Evolutionary conservation across 1,140 invertebrate genomes (phyloP).

Genomic region (Anoplophora glabripennis): DNA sequence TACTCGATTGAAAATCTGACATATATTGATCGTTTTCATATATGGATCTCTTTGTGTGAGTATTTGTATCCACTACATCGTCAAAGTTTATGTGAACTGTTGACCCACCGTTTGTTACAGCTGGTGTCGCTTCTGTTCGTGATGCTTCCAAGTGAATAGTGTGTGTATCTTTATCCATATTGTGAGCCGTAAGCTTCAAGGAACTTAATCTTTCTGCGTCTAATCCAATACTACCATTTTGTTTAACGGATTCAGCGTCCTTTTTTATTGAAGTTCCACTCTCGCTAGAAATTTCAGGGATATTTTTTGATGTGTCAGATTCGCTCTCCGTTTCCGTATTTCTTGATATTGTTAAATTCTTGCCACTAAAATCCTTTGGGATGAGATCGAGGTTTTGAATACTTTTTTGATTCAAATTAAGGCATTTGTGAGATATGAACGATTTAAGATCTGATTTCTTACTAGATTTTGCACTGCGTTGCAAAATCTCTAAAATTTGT

Average conservation of each 20-base stretch:
- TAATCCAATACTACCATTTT: too few relatives aligned
- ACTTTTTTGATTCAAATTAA: slow-evolving; percentile 35
- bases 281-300: slow-evolving; percentile 45
- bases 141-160: too few relatives aligned
- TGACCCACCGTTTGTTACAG: too few relatives aligned
- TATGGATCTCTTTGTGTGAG: too few relatives aligned
- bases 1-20: slow-evolving; percentile 9
- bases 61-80: too few relatives aligned
- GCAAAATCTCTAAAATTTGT: slow-evolving; percentile 1
- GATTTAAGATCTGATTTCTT: slow-evolving; percentile 28
- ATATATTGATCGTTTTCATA: not conserved
- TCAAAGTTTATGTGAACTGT: too few relatives aligned
- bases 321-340: slow-evolving; percentile 30
- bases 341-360: slow-evolving; percentile 14
- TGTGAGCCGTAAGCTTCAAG: too few relatives aligned
- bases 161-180: too few relatives aligned
- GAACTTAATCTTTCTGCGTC: too few relatives aligned
- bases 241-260: slow-evolving; percentile 17
- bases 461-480: slow-evolving; percentile 8
- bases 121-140: too few relatives aligned
- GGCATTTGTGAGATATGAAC: slow-evolving; percentile 32
- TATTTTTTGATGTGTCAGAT: slow-evolving; percentile 48
- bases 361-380: slow-evolving; percentile 4
- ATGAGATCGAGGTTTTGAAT: slow-evolving; percentile 32
- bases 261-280: slow-evolving; percentile 27